phyloP scores from a whole-genome alignment of 2,888 invertebrate genomes.

The Leucophora obtusa region DNA sequence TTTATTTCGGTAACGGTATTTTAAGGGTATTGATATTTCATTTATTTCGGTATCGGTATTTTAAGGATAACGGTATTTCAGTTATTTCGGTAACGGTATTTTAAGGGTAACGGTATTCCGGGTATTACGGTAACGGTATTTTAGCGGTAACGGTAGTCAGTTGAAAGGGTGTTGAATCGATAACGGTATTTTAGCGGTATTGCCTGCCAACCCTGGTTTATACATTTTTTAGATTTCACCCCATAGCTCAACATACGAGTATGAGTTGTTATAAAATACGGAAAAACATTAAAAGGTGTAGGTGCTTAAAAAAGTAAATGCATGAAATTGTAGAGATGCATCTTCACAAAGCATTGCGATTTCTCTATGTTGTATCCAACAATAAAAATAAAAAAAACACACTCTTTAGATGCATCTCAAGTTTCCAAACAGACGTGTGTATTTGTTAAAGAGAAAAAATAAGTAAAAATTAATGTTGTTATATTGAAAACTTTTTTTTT shows the following conservation, averaged over 20 bases:
- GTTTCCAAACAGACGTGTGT: conserved; percentile 7
- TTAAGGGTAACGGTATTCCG: too few relatives aligned
- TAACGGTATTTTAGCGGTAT: too few relatives aligned
- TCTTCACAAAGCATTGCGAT: conserved; percentile 28
- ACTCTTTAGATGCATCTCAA: conserved; percentile 12
- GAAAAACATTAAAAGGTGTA: background rate
- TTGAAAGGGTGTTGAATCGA: too few relatives aligned
- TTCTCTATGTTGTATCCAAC: background rate
- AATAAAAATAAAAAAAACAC: background rate
- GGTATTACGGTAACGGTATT: too few relatives aligned
- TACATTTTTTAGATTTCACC: background rate
- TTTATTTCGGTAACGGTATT: too few relatives aligned
- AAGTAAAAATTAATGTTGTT: conserved; percentile 61
- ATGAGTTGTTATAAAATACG: background rate
- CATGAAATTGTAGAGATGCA: conserved; percentile 20
- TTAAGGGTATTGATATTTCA: too few relatives aligned
- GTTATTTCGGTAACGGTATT: too few relatives aligned
- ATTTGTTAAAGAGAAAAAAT: conserved; percentile 15
- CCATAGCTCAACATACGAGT: background rate
- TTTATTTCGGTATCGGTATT: too few relatives aligned
- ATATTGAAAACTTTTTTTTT: conserved; percentile 54
- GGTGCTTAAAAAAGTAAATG: conserved; percentile 4
- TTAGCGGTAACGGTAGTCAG: too few relatives aligned
- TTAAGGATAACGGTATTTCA: too few relatives aligned
- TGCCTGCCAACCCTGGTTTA: too few relatives aligned